Evolutionary conservation across 2,797 vertebrate species (phyloP), one percentile per base, ranked within the genome.

Genomic region (Ctenochaetus hawaiiensis): DNA sequence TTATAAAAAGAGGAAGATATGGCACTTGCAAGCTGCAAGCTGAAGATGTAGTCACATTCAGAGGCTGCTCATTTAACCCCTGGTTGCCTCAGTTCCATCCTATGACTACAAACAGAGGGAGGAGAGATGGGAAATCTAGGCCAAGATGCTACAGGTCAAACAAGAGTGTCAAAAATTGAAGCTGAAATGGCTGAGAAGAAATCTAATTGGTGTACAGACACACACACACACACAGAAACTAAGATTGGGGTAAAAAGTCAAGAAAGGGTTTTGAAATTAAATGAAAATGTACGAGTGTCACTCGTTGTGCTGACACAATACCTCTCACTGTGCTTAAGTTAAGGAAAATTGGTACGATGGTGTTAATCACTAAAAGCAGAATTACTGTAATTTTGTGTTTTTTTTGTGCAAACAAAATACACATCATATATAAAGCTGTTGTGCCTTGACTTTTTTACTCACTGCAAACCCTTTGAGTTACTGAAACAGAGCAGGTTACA

Each of bases 21-120:
- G 45, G 16, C 14, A 5, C 17, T n/a, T n/a, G n/a, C n/a, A n/a
- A n/a, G n/a, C n/a, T 75, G 61, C 53, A 71, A 74, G 34, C 13
- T 67, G 48, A 75, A 43, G 67, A 73, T 61, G 51, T 37, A 59
- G 61, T 51, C 34, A 5, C 52, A 65, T 54, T 43, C 30, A 70
- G 45, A 81, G 59, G 61, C 49, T 57, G 75, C 74, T 53, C 52
- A 41, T 56, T 84, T 83, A 82, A 87, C 68, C 58, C 74, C 41
- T 79, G 30, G 56, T 76, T 77, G 64, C 48, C 61, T 77, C 49
- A 62, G 43, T 26, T 73, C 65, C 65, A 65, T 47, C 43, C 22
- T 26, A 63, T 41, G 26, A 61, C 22, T 37, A 59, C 26, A 43
- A 44, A 52, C 12, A 18, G 10, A 79, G 14, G 2, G 41, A 67